Evolutionary conservation across 2,888 invertebrate species (phyloP), one percentile per base, ranked within the genome.

Genomic region (Microdon myrmicae): DNA sequence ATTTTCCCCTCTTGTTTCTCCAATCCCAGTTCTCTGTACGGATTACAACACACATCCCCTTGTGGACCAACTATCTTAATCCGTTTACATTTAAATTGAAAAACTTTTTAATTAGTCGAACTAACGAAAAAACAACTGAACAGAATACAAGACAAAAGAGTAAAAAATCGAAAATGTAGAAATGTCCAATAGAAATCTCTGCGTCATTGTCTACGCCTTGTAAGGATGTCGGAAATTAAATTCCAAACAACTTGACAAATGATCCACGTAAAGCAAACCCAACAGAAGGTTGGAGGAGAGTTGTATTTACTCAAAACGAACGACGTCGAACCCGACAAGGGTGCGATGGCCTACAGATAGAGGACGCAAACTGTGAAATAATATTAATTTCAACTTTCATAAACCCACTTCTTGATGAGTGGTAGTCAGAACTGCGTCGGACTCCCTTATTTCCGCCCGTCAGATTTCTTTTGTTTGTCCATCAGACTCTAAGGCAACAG

Each of bases 311-410:
- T 37, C n/a, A n/a, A 44, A 64, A 43, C 45, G 51, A 51, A 64
- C 41, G 49, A 32, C 44, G 48, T 20, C 35, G 25, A 13, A n/a
- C n/a, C n/a, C n/a, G n/a, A n/a, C n/a, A n/a, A n/a, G n/a, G n/a
- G n/a, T n/a, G 3, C 17, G 34, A 16, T 51, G 49, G 60, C 54
- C 44, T 49, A 51, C 34, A 47, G 51, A 53, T n/a, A n/a, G n/a
- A n/a, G n/a, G n/a, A 38, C 53, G 51, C 28, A 51, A 58, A 53
- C 53, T 58, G 47, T 34, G 47, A 58, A 64, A 64, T 56, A 64
- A 64, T 64, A 64, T 64, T 64, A 64, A 64, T 64, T 64, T 58
- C 64, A 58, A 58, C 64, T 64, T 64, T 64, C 58, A 58, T 58
- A 64, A 64, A 64, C 53, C 58, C 64, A 64, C 34, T 47, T 58